These are phyloP conservation scores for Medauroidea extradentata DNA, from an alignment of 1,140 invertebrate species.

Conservation along the genomic window DNA sequence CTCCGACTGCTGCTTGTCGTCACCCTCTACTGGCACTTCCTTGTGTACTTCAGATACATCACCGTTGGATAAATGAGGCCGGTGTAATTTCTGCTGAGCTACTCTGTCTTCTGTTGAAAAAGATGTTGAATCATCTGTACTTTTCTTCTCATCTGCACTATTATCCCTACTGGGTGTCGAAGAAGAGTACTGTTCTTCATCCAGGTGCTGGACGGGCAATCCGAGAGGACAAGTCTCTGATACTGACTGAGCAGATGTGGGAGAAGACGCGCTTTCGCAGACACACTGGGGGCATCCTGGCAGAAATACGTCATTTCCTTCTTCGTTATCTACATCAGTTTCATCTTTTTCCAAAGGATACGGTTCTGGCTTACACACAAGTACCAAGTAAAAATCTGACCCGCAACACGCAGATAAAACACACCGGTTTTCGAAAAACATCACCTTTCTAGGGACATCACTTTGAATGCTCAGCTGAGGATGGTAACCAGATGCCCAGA, in stretches of 20 bases:
- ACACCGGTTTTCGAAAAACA: conserved; percentile 60
- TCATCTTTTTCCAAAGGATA: conserved; percentile 46
- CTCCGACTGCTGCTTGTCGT: conserved; percentile 14
- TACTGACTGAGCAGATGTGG: conserved; percentile 30
- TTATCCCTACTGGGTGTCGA: conserved; percentile 46
- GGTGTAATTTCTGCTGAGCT: too few relatives aligned
- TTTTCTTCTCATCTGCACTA: conserved; percentile 28
- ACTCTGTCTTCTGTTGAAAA: conserved; percentile 13
- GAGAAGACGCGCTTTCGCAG: conserved; percentile 44
- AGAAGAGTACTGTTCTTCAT: conserved; percentile 26
- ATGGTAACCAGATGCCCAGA: conserved; percentile 70
- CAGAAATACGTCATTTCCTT: conserved; percentile 57
- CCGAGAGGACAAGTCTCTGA: conserved; percentile 47
- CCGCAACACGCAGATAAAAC: conserved; percentile 59
- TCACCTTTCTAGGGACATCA: conserved; percentile 56
- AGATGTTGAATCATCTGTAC: conserved; percentile 21
- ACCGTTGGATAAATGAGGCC: too few relatives aligned
- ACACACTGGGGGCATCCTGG: conserved; percentile 54
- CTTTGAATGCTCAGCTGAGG: conserved; percentile 61
- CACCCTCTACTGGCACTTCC: background rate
- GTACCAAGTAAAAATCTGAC: conserved; percentile 59
- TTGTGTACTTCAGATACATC: background rate
- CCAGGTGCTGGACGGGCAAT: conserved; percentile 37
- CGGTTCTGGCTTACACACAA: conserved; percentile 56
- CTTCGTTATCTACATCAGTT: conserved; percentile 55